Evolutionary conservation across 2,888 invertebrate species (phyloP).

Genomic region (Leptarthrus brevirostris): DNA sequence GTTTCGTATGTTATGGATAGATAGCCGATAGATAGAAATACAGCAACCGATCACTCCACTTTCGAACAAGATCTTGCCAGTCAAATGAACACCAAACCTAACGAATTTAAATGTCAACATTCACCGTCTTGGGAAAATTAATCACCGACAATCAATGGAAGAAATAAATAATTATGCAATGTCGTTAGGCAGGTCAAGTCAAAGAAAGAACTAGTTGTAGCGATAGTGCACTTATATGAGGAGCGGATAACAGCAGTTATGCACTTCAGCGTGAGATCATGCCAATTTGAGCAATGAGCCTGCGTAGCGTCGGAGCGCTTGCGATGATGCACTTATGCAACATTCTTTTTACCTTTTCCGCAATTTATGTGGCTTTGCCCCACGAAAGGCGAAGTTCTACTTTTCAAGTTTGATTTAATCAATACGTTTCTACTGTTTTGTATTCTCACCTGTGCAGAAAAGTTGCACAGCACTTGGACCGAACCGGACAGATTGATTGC

Average conservation of each 20-base stretch:
- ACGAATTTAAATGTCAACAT: constrained; percentile 34
- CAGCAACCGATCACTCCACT: constrained; percentile 3
- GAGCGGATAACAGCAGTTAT: neutral
- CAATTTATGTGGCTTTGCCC: constrained; percentile 3
- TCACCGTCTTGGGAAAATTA: constrained; percentile 21
- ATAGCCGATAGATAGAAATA: too few species aligned
- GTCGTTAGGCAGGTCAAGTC: constrained; percentile 21
- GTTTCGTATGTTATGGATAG: too few species aligned
- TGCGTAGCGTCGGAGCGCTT: neutral
- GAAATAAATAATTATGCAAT: constrained; percentile 36
- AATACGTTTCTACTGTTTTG: neutral
- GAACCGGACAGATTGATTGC: neutral
- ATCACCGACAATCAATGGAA: neutral
- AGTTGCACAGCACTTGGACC: neutral
- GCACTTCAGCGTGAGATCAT: constrained; percentile 24
- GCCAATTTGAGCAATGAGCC: constrained; percentile 27
- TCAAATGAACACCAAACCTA: constrained; percentile 5
- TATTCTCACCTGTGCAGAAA: neutral
- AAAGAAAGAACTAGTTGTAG: constrained; percentile 7
- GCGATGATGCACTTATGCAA: constrained; percentile 23
- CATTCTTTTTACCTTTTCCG: constrained; percentile 13
- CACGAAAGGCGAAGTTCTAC: neutral
- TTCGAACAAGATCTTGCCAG: constrained; percentile 16
- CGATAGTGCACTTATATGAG: neutral
- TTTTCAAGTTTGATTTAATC: constrained; percentile 20